These are phyloP conservation scores for Alauda arvensis DNA, from an alignment of 2,797 vertebrate genomes.

Conservation along the genomic window DNA sequence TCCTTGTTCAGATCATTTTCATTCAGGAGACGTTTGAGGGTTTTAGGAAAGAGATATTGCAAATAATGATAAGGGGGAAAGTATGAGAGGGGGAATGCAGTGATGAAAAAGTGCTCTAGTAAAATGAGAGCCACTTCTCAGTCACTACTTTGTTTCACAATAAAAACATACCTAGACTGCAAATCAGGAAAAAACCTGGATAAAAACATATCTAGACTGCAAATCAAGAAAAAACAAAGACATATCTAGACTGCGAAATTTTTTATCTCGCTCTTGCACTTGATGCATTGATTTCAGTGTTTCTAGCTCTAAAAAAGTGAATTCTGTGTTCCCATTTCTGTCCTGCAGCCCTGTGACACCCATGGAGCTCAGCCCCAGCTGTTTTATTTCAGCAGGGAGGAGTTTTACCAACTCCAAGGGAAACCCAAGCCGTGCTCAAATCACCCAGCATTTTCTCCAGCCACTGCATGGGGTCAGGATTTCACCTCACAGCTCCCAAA, in stretches of 20 bases:
- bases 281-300: not conserved
- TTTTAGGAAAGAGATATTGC: not conserved
- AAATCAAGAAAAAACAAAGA: not conserved
- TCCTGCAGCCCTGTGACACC: not conserved
- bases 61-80: not conserved
- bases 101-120: not conserved
- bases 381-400: not conserved
- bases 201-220: not conserved
- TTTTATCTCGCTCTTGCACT: not conserved
- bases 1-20: not conserved
- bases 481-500: not conserved
- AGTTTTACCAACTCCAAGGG: fast-evolving
- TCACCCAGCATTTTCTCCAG: not conserved
- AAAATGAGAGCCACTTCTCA: not conserved
- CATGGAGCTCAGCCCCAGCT: not conserved
- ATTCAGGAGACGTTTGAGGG: not conserved
- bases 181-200: too few species aligned
- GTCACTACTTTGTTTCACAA: not conserved
- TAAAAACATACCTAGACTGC: not conserved
- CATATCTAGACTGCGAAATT: not conserved
- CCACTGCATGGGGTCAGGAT: not conserved
- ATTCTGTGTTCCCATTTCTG: fast-evolving
- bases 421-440: not conserved
- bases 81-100: not conserved
- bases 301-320: not conserved